Percentiles rank a stretch among this genome's conserved stretches.
These are phyloP conservation scores for Bufo gargarizans DNA, from an alignment of 2,113 vertebrate species.

Conservation along the genomic window DNA sequence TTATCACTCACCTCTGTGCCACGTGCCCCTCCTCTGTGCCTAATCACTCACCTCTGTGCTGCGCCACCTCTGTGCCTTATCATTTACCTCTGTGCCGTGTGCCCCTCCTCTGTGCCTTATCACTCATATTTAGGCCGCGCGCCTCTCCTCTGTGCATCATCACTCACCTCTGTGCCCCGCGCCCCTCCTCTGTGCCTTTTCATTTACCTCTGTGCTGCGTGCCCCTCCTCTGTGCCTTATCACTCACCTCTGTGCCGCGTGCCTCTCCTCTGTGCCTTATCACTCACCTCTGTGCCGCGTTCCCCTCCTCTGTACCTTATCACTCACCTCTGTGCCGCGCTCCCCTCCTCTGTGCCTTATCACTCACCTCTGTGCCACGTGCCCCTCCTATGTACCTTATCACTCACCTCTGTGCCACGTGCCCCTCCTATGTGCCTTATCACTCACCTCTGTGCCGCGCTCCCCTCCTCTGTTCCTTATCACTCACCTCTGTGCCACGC, in stretches of 20 bases:
- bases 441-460: neutral
- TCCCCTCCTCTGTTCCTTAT: neutral
- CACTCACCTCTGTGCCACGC: neutral
- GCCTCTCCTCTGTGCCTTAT: neutral
- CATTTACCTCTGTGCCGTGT: neutral
- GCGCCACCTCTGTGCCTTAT: neutral
- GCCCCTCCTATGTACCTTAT: neutral
- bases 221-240: neutral
- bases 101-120: neutral
- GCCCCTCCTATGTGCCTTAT: neutral
- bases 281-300: too few species aligned
- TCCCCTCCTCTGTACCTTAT: neutral
- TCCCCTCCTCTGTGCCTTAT: neutral
- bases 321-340: neutral
- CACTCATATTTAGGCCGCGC: too few species aligned
- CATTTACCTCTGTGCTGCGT: neutral
- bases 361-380: neutral
- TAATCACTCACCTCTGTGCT: neutral
- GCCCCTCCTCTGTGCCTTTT: neutral
- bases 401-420: neutral
- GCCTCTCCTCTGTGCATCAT: neutral
- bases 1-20: neutral
- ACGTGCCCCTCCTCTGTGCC: neutral
- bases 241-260: neutral
- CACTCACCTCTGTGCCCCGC: neutral